Evolutionary conservation across 2,888 invertebrate genomes (phyloP), one percentile per base, ranked within the genome.

Genomic region (Aethes cnicana): DNA sequence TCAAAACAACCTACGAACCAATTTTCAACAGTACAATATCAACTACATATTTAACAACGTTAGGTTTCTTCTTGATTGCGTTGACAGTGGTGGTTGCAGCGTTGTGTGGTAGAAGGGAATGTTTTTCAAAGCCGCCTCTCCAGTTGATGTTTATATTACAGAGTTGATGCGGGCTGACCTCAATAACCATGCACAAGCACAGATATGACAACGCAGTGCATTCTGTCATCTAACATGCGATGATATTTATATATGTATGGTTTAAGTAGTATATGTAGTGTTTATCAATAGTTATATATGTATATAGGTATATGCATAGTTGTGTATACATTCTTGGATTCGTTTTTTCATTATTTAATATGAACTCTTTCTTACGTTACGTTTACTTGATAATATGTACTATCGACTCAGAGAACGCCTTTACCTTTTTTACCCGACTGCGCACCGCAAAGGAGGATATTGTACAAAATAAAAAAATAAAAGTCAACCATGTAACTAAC

Each of bases 101-200:
- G 12, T 25, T 41, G 32, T 4, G 18, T 18, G 4, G 3, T 3
- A 1, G 1, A 5, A 3, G 12, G 3, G 12, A n/a, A 23, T 11
- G 23, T 30, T 48, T 39, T 48, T 48, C 33, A 30, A 41, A 48
- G 41, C 33, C 6, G 23, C 8, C 17, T 30, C 30, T 47, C 26
- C n/a, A 32, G 48, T 33, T 48, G 32, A 48, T 48, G 41, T 48
- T 48, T 32, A 33, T 25, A 32, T 48, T 47, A 33, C 39, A 17
- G 41, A 30, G n/a, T 11, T 35, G 17, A 39, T 47, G 39, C 21
- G 9, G 30, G n/a, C 11, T 32, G 41, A 48, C 30, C 39, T 21
- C 25, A 30, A 37, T 37, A 25, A 23, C 25, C 18, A n/a, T 16
- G 33, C 28, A 26, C 9, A n/a, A 20, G 1, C 14, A 12, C n/a